Evolutionary conservation across 2,888 invertebrate genomes (phyloP).

Genomic region (Lepas anatifera): DNA sequence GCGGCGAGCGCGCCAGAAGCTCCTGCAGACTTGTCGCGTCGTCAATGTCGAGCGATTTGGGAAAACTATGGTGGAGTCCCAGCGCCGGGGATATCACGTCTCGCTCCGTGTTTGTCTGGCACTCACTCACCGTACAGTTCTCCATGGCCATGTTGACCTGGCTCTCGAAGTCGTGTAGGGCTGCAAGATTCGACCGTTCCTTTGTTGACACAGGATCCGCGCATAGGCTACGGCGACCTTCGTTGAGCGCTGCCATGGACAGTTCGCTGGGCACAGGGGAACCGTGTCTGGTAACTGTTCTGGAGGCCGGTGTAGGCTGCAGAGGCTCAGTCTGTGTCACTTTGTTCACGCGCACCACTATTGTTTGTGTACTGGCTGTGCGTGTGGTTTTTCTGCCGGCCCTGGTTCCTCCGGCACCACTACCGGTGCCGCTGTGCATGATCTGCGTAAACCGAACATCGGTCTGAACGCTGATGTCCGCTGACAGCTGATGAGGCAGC

Average conservation of each 20-base stretch:
- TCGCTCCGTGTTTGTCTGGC: not conserved
- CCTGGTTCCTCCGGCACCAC: not conserved
- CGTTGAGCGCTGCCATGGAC: not conserved
- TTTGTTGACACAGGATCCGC: too few species aligned
- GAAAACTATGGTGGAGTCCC: not conserved
- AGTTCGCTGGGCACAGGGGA: not conserved
- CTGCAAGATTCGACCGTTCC: too few species aligned
- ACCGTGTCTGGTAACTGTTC: not conserved
- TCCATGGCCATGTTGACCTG: not conserved
- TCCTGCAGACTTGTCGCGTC: not conserved
- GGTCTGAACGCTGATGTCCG: not conserved
- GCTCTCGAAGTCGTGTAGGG: not conserved
- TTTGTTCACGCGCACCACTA: conserved; percentile 13
- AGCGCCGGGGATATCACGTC: not conserved
- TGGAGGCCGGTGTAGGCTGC: conserved; percentile 17
- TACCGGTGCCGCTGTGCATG: not conserved
- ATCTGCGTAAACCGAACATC: conserved; percentile 5
- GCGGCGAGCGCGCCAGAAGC: not conserved
- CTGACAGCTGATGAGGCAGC: not conserved
- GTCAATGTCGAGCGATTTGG: not conserved
- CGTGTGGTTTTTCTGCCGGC: not conserved
- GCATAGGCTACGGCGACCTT: too few species aligned
- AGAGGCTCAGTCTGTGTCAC: conserved; percentile 22
- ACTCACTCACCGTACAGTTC: not conserved
- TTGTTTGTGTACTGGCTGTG: not conserved